phyloP scores from a whole-genome alignment of 1,140 invertebrate species.

The Leguminivora glycinivorella region DNA sequence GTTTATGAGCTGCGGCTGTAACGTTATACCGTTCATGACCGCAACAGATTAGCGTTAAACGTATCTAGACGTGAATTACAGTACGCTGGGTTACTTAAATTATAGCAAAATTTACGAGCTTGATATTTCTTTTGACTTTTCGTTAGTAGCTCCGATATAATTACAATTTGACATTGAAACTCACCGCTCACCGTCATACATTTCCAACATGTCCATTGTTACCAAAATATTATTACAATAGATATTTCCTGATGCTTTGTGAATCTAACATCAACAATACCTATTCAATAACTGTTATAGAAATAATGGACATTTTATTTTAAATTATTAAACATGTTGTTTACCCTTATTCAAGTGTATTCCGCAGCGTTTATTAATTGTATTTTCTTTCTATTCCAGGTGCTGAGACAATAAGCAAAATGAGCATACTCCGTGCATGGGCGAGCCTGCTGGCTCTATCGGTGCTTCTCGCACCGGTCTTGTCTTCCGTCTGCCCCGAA shows the following conservation, averaged over 20 bases:
- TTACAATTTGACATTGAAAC: no score
- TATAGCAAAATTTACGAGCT: background rate
- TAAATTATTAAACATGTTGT: no score
- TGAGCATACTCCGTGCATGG: slow-evolving; percentile 54
- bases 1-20: slow-evolving; percentile 39
- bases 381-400: slow-evolving; percentile 58
- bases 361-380: background rate
- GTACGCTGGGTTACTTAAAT: background rate
- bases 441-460: slow-evolving; percentile 55
- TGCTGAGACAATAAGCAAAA: slow-evolving; percentile 53
- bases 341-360: no score
- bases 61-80: slow-evolving; percentile 33
- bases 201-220: no score
- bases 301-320: no score
- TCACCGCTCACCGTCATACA: no score
- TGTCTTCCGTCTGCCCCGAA: slow-evolving; percentile 63
- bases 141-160: no score
- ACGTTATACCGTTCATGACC: slow-evolving; percentile 38
- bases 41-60: slow-evolving; percentile 37
- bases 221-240: background rate
- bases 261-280: no score
- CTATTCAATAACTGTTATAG: background rate
- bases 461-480: slow-evolving; percentile 52
- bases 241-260: background rate
- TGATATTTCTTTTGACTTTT: no score